These are phyloP conservation scores for Athalia cordata DNA, from an alignment of 2,888 invertebrate species.

Conservation along the genomic window DNA sequence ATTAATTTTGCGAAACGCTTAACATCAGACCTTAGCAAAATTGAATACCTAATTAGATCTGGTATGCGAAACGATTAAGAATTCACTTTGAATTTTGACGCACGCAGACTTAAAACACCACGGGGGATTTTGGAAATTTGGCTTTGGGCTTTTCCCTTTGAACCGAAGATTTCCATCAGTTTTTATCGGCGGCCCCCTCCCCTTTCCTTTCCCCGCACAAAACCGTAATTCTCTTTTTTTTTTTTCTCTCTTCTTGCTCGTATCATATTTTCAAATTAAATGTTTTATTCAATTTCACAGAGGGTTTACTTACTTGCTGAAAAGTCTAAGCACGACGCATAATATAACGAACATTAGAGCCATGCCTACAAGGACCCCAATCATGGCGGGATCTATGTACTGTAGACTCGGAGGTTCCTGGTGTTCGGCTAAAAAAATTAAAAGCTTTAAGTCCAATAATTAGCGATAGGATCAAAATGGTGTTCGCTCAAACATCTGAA, in stretches of 20 bases:
- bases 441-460: conserved; percentile 34
- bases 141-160: background rate
- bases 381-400: conserved; percentile 92
- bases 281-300: background rate
- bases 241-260: background rate
- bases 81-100: conserved; percentile 24
- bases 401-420: conserved; percentile 80
- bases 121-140: background rate
- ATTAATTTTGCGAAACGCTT: conserved; percentile 7
- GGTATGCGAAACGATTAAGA: background rate
- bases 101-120: background rate
- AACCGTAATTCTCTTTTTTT: background rate
- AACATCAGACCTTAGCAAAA: background rate
- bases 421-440: conserved; percentile 73
- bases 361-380: conserved; percentile 91
- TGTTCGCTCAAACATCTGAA: too few relatives aligned
- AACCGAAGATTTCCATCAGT: conserved; percentile 4
- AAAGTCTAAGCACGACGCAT: conserved; percentile 92
- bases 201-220: background rate
- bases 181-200: background rate
- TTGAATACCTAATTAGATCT: conserved; percentile 23
- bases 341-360: conserved; percentile 95
- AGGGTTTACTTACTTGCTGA: conserved; percentile 86
- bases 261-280: background rate
- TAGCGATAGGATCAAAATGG: too few relatives aligned